A percentile compares a stretch with the other conserved stretches of the same genome.
Evolutionary conservation across 2,888 invertebrate species (phyloP).

Genomic region (Pandemis heparana): DNA sequence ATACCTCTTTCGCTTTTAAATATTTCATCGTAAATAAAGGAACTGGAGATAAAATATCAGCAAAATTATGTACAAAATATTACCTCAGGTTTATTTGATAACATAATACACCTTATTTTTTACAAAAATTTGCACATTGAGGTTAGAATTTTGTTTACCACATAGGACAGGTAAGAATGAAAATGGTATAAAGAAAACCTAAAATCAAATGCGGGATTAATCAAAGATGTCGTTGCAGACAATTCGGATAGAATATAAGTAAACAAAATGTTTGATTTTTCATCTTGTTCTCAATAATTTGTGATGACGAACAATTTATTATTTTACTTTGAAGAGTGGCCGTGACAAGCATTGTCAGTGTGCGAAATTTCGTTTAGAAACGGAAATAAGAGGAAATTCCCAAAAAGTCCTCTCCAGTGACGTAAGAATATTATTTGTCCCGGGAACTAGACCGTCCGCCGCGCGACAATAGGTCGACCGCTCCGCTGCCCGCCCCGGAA

Average conservation of each 20-base stretch:
- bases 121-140: no score
- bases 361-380: slow-evolving; percentile 74
- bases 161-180: no score
- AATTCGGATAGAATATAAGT: neutral
- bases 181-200: neutral
- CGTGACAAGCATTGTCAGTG: slow-evolving; percentile 71
- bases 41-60: no score
- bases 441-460: slow-evolving; percentile 56
- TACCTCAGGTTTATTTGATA: no score
- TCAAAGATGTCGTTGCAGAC: neutral
- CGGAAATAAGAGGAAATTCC: slow-evolving; percentile 82
- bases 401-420: slow-evolving; percentile 68
- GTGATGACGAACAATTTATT: slow-evolving; percentile 80
- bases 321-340: slow-evolving; percentile 73
- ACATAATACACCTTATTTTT: no score
- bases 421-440: slow-evolving; percentile 78
- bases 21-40: no score
- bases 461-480: slow-evolving; percentile 67
- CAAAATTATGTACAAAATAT: no score
- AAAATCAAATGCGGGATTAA: neutral
- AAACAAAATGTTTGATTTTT: slow-evolving; percentile 50
- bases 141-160: no score
- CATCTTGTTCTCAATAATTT: slow-evolving; percentile 67
- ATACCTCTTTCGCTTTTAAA: no score
- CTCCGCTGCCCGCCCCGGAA: slow-evolving; percentile 78